Base-by-base conservation (phyloP, 2,113 vertebrate species). In the Argyrosomus japonicus region DNA sequence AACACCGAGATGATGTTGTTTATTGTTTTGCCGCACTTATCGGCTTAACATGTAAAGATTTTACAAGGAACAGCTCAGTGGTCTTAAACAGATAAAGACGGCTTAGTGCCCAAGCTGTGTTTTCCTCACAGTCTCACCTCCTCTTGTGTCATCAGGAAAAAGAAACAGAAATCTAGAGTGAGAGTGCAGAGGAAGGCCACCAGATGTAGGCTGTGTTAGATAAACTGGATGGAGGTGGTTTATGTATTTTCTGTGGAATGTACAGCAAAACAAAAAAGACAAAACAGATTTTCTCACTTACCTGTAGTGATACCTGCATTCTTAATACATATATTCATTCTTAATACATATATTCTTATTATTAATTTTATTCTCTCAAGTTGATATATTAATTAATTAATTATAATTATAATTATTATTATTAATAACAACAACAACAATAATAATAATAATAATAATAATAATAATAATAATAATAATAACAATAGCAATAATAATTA, bases 21-120 rank as follows among this genome's bases (percentile, higher is more conserved):
- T 91, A 90, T 91, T 93, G 88, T 92, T 91, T 93, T 88, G 77
- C 78, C 17, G 73, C 75, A 81, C 79, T 90, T 90, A 89, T 89
- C 79, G 47, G 80, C 75, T 92, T 93, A 90, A 71, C 84, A 82
- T 85, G 88, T 69, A 87, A 82, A 89, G 94, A 93, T 96, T 95
- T 94, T 94, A 96, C 77, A 61, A 64, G 86, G 72, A 88, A 88
- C 82, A 88, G 95, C 93, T 89, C 94, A 96, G 94, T 94, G 95
- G 88, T 87, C 89, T 91, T 79, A 73, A 79, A 88, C 79, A 81
- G 87, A 88, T 88, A 92, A 96, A 95, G 93, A 93, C 29, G 18
- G 95, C 93, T 95, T 94, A 95, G 93, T 93, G 88, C 86, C 90
- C 89, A 95, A 93, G 93, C 93, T 68, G 86, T 72, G 61, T 85